Evolutionary conservation across 2,113 vertebrate species (phyloP), one percentile per base, ranked within the genome.

Genomic region (Bufo bufo): DNA sequence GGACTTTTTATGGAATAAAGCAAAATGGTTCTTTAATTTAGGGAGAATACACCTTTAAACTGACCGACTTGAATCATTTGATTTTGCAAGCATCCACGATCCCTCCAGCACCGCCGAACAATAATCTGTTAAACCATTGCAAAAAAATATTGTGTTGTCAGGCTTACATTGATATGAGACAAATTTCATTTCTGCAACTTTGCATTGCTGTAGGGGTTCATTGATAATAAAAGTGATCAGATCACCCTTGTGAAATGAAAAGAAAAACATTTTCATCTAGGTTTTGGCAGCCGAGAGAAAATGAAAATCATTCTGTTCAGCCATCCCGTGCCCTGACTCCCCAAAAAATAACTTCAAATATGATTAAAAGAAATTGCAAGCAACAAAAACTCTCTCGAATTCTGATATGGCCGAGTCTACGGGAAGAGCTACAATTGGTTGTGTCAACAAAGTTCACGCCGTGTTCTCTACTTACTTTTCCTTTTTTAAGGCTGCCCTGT

Each of bases 401-500:
- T 33, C 50, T 56, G 10, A 65, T 77, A 77, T 77, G 80, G 33
- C 3, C 4, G n/a, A 20, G 19, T 47, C 19, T 83, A 52, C 4
- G 23, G 23, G 20, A 72, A 87, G 20, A 49, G 84, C 59, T 56
- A 56, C 52, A 84, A 77, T 66, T 54, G 71, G 16, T 49, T 77
- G 45, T 75, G 61, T 65, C 17, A n/a, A 23, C 43, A 78, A 83
- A 83, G 72, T 69, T 69, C 80, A 56, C 52, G 11, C 23, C 47
- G 58, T 77, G 72, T 84, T 83, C 75, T 78, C n/a, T 83, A 77
- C 49, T 83, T 84, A 83, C 81, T 33, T 78, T 77, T 78, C 20
- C 54, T 1, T 83, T 63, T 88, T 75, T 61, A 69, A 78, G 72
- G 20, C 74, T 89, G 54, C 87, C 87, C 87, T 78, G 72, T 78